phyloP scores from a whole-genome alignment of 2,113 vertebrate genomes.

The Microcebus murinus region DNA sequence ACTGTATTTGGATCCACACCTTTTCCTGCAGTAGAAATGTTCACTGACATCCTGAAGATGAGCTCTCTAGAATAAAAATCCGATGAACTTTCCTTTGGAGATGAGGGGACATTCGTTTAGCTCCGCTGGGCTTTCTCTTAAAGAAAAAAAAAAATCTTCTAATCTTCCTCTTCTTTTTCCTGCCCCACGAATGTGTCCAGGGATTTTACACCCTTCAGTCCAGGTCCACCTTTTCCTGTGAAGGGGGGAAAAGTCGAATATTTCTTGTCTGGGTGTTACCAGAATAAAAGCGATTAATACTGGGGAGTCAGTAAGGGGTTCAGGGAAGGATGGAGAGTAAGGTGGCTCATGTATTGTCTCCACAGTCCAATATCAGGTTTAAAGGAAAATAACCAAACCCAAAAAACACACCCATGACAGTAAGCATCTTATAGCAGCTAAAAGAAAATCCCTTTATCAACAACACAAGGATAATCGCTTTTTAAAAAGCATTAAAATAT shows the following conservation, averaged over 20 bases:
- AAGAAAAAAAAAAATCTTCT: conserved; percentile 77
- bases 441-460: conserved; percentile 65
- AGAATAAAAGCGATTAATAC: conserved; percentile 78
- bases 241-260: conserved; percentile 84
- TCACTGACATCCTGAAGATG: conserved; percentile 93
- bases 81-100: conserved; percentile 88
- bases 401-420: conserved; percentile 3
- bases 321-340: conserved; percentile 54
- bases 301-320: conserved; percentile 69
- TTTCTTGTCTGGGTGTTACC: conserved; percentile 84
- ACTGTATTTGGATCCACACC: conserved; percentile 91
- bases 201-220: conserved; percentile 82
- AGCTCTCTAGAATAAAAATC: conserved; percentile 89
- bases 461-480: conserved; percentile 44
- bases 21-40: conserved; percentile 90
- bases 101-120: conserved; percentile 92
- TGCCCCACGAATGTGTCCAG: conserved; percentile 80
- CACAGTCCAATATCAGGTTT: conserved; percentile 62
- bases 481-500: conserved; percentile 66
- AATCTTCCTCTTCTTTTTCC: conserved; percentile 80
- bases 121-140: conserved; percentile 84
- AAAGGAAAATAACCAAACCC: conserved; percentile 75
- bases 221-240: conserved; percentile 87
- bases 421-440: conserved; percentile 63
- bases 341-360: conserved; percentile 66